Evolutionary conservation across 2,888 invertebrate genomes (phyloP).

Genomic region (Lacanobia wlatinum): DNA sequence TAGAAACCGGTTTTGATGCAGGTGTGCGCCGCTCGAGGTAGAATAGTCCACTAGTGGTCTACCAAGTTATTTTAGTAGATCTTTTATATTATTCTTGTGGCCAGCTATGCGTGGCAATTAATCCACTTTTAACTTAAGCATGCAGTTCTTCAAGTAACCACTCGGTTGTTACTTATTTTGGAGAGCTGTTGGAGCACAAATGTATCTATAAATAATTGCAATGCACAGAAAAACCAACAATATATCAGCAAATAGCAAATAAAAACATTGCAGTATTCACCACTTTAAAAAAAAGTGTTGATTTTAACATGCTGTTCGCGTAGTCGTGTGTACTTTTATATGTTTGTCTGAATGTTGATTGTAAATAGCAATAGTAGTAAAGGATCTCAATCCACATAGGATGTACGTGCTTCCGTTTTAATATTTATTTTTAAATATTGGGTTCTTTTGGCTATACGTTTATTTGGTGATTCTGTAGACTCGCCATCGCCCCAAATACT

Average conservation of each 20-base stretch:
- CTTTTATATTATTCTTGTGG: conserved; percentile 53
- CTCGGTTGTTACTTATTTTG: conserved; percentile 17
- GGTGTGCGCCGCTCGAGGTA: conserved; percentile 78
- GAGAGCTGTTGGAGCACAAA: conserved; percentile 1
- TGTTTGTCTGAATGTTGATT: background rate
- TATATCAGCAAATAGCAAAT: background rate
- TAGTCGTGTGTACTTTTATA: background rate
- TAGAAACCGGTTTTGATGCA: conserved; percentile 86
- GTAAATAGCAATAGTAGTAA: conserved; percentile 1
- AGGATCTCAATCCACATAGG: background rate
- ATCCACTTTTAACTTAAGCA: conserved; percentile 48
- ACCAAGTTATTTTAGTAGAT: conserved; percentile 61
- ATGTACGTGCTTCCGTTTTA: background rate
- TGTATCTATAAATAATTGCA: conserved; percentile 6
- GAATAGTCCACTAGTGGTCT: conserved; percentile 60
- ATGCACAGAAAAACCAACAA: background rate
- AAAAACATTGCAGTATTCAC: background rate
- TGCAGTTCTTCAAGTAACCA: conserved; percentile 37
- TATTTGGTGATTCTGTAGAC: background rate
- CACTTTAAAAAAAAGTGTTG: conserved; percentile 1
- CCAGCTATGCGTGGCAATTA: conserved; percentile 52
- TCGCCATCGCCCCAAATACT: background rate
- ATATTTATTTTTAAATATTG: background rate
- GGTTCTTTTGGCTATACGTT: background rate
- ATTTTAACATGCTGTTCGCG: background rate